Evolutionary conservation across 2,888 invertebrate species (phyloP).

Genomic region (Scaptomyza reducta): DNA sequence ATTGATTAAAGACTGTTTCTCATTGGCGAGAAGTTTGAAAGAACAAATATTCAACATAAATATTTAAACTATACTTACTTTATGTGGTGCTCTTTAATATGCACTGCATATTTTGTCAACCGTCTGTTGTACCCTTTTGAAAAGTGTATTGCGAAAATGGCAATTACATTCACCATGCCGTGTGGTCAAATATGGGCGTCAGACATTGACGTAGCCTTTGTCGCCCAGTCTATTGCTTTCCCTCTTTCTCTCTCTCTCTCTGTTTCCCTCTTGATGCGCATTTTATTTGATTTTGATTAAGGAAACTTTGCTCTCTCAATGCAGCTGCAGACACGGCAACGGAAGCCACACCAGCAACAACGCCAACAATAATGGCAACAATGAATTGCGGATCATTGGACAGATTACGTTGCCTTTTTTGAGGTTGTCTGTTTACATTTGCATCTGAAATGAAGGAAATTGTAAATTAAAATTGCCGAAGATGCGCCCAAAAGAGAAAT

Average conservation of each 20-base stretch:
- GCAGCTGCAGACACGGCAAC: conserved; percentile 41
- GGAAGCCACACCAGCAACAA: conserved; percentile 8
- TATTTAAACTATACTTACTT: neutral
- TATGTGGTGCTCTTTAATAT: too few relatives aligned
- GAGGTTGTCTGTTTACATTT: conserved; percentile 57
- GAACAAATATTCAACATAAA: neutral
- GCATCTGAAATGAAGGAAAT: conserved; percentile 62
- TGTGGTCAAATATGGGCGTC: conserved; percentile 40
- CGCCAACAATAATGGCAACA: conserved; percentile 12
- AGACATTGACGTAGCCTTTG: conserved; percentile 29
- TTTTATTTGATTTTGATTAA: conserved; percentile 70
- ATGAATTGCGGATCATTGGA: conserved; percentile 51
- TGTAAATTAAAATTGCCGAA: conserved; percentile 53
- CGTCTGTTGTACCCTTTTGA: too few relatives aligned
- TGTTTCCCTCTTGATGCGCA: conserved; percentile 34
- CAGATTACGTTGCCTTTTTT: conserved; percentile 49
- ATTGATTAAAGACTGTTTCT: too few relatives aligned
- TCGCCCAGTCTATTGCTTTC: conserved; percentile 15
- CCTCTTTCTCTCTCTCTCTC: neutral
- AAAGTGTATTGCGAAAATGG: conserved; percentile 13
- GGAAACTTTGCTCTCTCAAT: conserved; percentile 61
- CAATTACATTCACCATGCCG: conserved; percentile 23
- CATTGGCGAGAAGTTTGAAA: neutral
- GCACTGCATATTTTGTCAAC: too few relatives aligned
- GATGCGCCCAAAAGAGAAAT: conserved; percentile 6